Percentiles rank a stretch among this genome's conserved stretches.
Conservation (phyloP, 2,797 vertebrate genomes). For the Syndactyla subalaris region DNA sequence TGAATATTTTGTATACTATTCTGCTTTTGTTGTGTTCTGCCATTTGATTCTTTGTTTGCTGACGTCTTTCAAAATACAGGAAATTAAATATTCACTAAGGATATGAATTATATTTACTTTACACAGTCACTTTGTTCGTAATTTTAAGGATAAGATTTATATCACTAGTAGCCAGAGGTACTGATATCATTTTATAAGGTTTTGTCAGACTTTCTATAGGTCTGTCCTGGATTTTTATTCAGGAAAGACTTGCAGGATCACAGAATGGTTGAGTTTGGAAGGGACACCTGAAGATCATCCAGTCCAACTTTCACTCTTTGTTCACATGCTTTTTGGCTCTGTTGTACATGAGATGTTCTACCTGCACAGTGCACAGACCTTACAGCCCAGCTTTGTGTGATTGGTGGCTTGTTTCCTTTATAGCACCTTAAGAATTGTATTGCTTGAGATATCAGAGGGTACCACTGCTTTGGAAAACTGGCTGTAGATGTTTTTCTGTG, state of each 20-base stretch:
- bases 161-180: background rate
- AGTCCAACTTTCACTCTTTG: background rate
- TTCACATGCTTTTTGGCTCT: background rate
- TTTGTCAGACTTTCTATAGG: background rate
- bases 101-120: background rate
- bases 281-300: background rate
- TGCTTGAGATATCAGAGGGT: background rate
- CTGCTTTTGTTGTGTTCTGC: background rate
- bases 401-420: background rate
- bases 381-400: background rate
- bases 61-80: background rate
- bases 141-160: background rate
- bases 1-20: conserved; percentile 43
- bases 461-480: background rate
- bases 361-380: background rate
- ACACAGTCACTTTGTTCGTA: background rate
- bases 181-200: background rate
- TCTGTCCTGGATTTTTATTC: background rate
- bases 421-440: background rate
- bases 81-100: conserved; percentile 37
- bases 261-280: background rate
- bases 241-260: background rate
- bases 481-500: background rate
- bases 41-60: conserved; percentile 1
- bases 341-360: background rate